Percentiles rank a stretch among this genome's conserved stretches.
Conservation (phyloP, 92 coral and sea anemone species). For the Micromussa lordhowensis region DNA sequence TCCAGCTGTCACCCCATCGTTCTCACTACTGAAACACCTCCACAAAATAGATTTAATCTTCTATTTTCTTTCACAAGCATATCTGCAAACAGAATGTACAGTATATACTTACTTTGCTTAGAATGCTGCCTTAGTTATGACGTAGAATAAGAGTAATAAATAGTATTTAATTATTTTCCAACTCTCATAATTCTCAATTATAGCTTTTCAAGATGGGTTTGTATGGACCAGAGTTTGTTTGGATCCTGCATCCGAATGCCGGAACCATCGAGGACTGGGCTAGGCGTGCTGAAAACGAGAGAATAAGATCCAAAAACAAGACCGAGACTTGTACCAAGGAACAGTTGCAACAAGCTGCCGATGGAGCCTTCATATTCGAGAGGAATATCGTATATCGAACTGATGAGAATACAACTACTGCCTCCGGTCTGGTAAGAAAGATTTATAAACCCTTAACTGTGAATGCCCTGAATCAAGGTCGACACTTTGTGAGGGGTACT, state of each 20-base stretch:
- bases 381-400: constrained; percentile 44
- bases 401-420: constrained; percentile 56
- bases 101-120: no score
- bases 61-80: no score
- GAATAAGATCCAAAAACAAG: not conserved
- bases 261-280: constrained; percentile 67
- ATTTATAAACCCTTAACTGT: no score
- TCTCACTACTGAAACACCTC: no score
- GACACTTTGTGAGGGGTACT: not conserved
- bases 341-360: constrained; percentile 54
- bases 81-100: no score
- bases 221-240: constrained; percentile 87
- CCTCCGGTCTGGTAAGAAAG: constrained; percentile 83
- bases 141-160: no score
- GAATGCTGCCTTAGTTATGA: no score
- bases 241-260: constrained; percentile 81
- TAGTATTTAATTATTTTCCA: no score
- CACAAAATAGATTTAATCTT: no score
- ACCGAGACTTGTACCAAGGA: constrained; percentile 53
- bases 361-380: constrained; percentile 58
- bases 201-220: constrained; percentile 77
- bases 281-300: fast-evolving
- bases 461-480: not conserved
- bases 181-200: no score
- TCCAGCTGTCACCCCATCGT: no score